phyloP scores from a whole-genome alignment of 2,888 invertebrate genomes.

The Diadegma fenestrale region DNA sequence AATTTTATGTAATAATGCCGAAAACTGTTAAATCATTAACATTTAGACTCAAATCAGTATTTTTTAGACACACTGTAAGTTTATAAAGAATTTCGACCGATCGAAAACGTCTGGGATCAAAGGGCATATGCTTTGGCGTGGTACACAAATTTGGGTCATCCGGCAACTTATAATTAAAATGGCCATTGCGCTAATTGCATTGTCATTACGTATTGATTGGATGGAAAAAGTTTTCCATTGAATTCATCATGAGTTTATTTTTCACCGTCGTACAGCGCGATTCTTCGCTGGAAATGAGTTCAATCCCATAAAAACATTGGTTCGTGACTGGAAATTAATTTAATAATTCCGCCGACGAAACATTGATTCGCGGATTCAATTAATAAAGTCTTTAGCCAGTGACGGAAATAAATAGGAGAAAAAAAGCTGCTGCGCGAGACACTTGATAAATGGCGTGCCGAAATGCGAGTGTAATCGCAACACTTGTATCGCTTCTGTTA shows the following conservation, averaged over 20 bases:
- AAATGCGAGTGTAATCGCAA: conserved; percentile 71
- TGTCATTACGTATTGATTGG: not conserved
- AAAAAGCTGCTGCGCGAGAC: conserved; percentile 25
- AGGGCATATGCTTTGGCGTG: not conserved
- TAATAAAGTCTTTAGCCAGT: not conserved
- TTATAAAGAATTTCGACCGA: not conserved
- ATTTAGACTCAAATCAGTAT: not conserved
- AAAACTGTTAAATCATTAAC: not conserved
- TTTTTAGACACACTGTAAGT: not conserved
- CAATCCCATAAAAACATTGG: not conserved
- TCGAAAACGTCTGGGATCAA: not conserved
- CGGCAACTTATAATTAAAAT: not conserved
- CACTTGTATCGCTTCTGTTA: conserved; percentile 72
- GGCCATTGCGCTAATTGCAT: not conserved
- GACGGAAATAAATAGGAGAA: conserved; percentile 34
- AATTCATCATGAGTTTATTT: not conserved
- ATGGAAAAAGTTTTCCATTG: not conserved
- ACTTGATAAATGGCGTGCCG: conserved; percentile 53
- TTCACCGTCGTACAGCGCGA: not conserved
- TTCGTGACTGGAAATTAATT: not conserved
- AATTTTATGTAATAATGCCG: not conserved
- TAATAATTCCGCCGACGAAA: not conserved
- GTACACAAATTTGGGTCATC: not conserved
- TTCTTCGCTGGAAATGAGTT: not conserved
- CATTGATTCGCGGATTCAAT: not conserved